A percentile compares a stretch with the other conserved stretches of the same genome.
Evolutionary conservation across 2,888 invertebrate species (phyloP).

Genomic region (Melieria omissa): DNA sequence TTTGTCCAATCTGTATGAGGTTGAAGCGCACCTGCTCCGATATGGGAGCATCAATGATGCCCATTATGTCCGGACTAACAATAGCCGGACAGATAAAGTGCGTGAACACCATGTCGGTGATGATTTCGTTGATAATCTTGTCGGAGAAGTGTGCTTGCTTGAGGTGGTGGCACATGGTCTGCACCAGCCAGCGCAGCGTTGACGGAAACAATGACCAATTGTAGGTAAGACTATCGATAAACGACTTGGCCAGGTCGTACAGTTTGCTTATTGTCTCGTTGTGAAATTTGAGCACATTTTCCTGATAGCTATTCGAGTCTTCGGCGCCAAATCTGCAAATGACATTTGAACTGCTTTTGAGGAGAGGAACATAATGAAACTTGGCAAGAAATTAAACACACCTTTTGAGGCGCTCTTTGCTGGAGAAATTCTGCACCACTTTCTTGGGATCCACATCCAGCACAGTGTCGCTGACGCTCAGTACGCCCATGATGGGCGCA

Average conservation of each 20-base stretch:
- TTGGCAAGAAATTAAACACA: conserved; percentile 50
- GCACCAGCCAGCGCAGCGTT: conserved; percentile 88
- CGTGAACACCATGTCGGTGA: conserved; percentile 92
- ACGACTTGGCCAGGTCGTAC: conserved; percentile 80
- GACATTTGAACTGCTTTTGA: background rate
- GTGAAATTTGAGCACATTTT: conserved; percentile 82
- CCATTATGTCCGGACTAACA: conserved; percentile 94
- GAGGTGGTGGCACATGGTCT: conserved; percentile 81
- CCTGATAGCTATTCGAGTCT: conserved; percentile 77
- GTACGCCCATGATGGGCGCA: conserved; percentile 88
- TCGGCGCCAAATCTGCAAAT: conserved; percentile 79
- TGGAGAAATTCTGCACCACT: conserved; percentile 67
- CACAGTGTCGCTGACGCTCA: conserved; percentile 91
- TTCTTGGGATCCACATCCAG: conserved; percentile 93
- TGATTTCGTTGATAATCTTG: conserved; percentile 72
- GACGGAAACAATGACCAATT: conserved; percentile 93
- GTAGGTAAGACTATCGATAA: conserved; percentile 83
- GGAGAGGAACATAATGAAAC: background rate
- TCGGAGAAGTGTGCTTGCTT: conserved; percentile 69
- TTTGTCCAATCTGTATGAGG: conserved; percentile 90
- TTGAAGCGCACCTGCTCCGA: conserved; percentile 91
- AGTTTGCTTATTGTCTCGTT: conserved; percentile 82
- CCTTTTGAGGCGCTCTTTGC: conserved; percentile 71
- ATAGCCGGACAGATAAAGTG: conserved; percentile 96
- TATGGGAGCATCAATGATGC: conserved; percentile 92